Evolutionary conservation across 2,797 vertebrate species (phyloP).

Genomic region (Enteromius paludinosus): DNA sequence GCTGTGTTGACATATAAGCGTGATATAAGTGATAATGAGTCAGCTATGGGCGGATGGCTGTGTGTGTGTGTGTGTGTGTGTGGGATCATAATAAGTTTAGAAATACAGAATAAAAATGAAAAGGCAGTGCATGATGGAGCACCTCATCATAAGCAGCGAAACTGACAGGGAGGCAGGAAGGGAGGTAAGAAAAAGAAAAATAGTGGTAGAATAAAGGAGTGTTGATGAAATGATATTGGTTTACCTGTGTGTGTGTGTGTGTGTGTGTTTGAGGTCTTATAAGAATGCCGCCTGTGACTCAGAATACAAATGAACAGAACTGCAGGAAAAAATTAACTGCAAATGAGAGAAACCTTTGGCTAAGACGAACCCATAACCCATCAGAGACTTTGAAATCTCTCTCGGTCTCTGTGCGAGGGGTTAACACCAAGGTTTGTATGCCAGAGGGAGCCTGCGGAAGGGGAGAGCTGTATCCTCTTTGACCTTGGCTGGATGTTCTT

Average conservation of each 20-base stretch:
- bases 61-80: constrained; percentile 17
- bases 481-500: constrained; percentile 41
- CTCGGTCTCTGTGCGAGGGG: constrained; percentile 5
- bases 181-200: constrained; percentile 42
- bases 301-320: constrained; percentile 47
- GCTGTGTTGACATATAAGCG: constrained; percentile 32
- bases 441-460: constrained; percentile 12
- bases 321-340: constrained; percentile 27
- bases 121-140: constrained; percentile 39
- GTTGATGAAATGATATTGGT: constrained; percentile 46
- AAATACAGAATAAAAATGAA: constrained; percentile 48
- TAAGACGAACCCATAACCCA: neutral
- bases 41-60: constrained; percentile 29
- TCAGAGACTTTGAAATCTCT: constrained; percentile 25
- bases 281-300: constrained; percentile 28
- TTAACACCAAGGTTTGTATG: constrained; percentile 30
- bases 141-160: constrained; percentile 37
- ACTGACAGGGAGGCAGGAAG: constrained; percentile 34
- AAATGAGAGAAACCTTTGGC: constrained; percentile 44
- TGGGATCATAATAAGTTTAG: constrained; percentile 39
- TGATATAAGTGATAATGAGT: constrained; percentile 52
- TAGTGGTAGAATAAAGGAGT: constrained; percentile 29
- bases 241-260: constrained; percentile 37
- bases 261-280: constrained; percentile 41
- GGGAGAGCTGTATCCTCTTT: constrained; percentile 13